Percentiles rank a stretch among this genome's conserved stretches.
Evolutionary conservation across 2,888 invertebrate genomes (phyloP).

Genomic region (Drosophila kambysellisi): DNA sequence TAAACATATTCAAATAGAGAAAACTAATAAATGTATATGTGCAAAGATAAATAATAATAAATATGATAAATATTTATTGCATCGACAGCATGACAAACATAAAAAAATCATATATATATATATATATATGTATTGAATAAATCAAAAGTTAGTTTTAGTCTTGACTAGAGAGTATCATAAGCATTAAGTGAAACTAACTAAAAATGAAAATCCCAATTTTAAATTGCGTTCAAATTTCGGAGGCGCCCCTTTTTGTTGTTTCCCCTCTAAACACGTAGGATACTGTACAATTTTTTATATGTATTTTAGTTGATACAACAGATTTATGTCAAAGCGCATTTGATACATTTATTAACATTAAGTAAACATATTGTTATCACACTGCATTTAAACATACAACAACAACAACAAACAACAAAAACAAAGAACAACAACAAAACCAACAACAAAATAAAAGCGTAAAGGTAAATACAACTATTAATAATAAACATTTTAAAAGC

Average conservation of each 20-base stretch:
- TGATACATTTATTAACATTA: constrained; percentile 77
- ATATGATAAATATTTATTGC: constrained; percentile 17
- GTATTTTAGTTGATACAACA: constrained; percentile 52
- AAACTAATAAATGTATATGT: constrained; percentile 30
- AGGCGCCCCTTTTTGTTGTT: not conserved
- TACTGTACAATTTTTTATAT: constrained; percentile 35
- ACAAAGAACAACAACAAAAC: constrained; percentile 39
- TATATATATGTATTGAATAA: constrained; percentile 14
- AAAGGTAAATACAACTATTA: constrained; percentile 72
- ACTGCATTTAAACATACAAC: constrained; percentile 67
- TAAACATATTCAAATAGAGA: constrained; percentile 30
- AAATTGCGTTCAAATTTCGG: not conserved
- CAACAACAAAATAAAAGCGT: constrained; percentile 46
- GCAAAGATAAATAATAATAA: constrained; percentile 54
- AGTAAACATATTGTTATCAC: constrained; percentile 80
- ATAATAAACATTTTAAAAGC: constrained; percentile 73
- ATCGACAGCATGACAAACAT: constrained; percentile 20
- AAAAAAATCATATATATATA: constrained; percentile 10
- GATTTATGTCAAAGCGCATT: constrained; percentile 44
- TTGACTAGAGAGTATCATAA: constrained; percentile 25
- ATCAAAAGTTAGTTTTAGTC: constrained; percentile 24
- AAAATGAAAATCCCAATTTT: not conserved
- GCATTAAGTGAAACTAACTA: constrained; percentile 12
- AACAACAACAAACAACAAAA: constrained; percentile 24
- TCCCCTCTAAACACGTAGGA: constrained; percentile 1